These are phyloP conservation scores for Petromus typicus DNA, from an alignment of 2,113 vertebrate species.

Conservation along the genomic window DNA sequence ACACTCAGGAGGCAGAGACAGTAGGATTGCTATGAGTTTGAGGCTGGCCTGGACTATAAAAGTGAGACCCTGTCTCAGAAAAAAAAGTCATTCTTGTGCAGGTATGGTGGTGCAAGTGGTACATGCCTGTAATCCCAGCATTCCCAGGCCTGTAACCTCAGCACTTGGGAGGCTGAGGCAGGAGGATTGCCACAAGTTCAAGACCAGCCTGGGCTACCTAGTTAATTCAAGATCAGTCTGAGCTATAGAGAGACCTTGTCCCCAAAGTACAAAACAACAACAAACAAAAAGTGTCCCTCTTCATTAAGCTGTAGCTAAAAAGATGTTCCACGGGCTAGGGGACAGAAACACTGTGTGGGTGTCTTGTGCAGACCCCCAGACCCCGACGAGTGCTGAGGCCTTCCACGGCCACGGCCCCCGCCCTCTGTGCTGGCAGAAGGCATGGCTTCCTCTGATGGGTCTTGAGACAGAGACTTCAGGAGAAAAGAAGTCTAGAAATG, in stretches of 20 bases:
- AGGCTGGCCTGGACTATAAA: too few relatives aligned
- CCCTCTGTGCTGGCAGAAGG: background rate
- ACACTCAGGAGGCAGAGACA: too few relatives aligned
- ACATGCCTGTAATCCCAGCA: background rate
- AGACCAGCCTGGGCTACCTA: background rate
- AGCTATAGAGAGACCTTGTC: background rate
- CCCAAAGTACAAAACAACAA: too few relatives aligned
- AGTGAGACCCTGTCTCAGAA: too few relatives aligned
- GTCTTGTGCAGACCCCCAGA: too few relatives aligned
- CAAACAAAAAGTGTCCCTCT: too few relatives aligned
- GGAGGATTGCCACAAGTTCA: background rate
- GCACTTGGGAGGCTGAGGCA: background rate
- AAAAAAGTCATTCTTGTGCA: background rate
- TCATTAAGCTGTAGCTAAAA: too few relatives aligned
- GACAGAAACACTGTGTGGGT: too few relatives aligned
- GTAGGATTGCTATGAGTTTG: too few relatives aligned
- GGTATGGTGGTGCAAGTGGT: background rate
- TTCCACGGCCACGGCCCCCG: too few relatives aligned
- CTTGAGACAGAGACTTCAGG: slow-evolving; percentile 9
- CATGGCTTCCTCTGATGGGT: background rate
- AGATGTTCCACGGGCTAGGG: too few relatives aligned
- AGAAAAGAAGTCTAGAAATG: slow-evolving; percentile 9
- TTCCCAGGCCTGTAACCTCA: background rate
- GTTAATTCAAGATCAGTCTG: background rate
- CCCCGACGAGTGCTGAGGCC: too few relatives aligned